Conservation (phyloP, 2,797 vertebrate species). For the Garrulus glandarius region DNA sequence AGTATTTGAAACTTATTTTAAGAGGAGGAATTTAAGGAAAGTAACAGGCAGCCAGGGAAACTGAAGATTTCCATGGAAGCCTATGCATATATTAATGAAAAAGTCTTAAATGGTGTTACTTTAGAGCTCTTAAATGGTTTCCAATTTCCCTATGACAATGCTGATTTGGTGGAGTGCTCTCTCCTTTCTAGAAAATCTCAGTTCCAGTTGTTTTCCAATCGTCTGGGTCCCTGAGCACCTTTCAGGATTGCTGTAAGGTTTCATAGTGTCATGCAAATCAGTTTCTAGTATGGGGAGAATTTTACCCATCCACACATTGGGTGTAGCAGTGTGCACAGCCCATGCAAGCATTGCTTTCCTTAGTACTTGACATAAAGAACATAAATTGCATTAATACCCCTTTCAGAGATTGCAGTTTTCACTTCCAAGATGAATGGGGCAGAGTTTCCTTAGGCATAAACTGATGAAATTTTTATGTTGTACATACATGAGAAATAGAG, state of each 20-base stretch:
- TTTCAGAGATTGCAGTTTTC: not conserved
- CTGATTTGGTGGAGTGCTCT: not conserved
- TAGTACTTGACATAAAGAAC: not conserved
- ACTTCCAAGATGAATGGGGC: not conserved
- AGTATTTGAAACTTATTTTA: not conserved
- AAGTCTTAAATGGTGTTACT: not conserved
- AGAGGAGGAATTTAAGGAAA: not conserved
- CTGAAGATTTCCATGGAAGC: not conserved
- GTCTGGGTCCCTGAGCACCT: not conserved
- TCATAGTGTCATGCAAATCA: not conserved
- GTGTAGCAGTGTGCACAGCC: not conserved
- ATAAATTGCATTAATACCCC: not conserved
- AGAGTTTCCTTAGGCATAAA: not conserved
- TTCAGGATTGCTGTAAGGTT: not conserved
- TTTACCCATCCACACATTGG: not conserved
- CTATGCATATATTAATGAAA: not conserved
- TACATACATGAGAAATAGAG: not conserved
- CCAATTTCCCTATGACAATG: not conserved
- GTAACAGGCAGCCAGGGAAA: not conserved
- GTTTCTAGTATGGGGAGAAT: not conserved
- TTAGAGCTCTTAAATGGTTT: not conserved
- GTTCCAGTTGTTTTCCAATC: not conserved
- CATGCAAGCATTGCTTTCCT: not conserved
- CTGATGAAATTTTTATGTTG: not conserved
- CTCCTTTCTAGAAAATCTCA: not conserved